phyloP scores from a whole-genome alignment of 2,888 invertebrate species.

The Adela reaumurella region DNA sequence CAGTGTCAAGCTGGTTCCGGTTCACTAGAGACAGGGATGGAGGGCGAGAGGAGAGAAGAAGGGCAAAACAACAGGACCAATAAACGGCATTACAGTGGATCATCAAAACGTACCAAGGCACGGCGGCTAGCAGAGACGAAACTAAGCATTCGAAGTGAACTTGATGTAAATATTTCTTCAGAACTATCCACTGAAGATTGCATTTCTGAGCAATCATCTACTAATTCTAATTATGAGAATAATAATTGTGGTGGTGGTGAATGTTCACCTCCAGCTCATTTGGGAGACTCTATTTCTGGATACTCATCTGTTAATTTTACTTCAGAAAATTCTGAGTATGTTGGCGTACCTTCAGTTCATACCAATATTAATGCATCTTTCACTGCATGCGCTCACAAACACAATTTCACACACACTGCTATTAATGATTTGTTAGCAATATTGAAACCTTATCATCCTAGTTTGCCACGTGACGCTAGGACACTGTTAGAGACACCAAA shows the following conservation, averaged over 20 bases:
- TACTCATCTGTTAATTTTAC: no score
- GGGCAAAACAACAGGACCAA: neutral
- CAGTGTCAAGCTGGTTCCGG: neutral
- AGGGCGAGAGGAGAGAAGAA: neutral
- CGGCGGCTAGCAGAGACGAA: no score
- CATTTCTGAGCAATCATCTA: no score
- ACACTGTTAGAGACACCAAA: slow-evolving; percentile 1
- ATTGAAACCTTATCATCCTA: neutral
- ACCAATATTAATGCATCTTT: neutral
- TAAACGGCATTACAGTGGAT: neutral
- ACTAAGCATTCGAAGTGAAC: no score
- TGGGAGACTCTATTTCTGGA: no score
- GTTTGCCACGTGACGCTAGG: neutral
- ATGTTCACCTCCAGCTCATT: neutral
- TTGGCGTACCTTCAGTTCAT: neutral
- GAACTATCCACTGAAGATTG: no score
- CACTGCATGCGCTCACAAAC: slow-evolving; percentile 2
- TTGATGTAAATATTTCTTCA: no score
- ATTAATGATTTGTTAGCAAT: neutral
- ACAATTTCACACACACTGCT: slow-evolving; percentile 2
- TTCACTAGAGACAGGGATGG: neutral
- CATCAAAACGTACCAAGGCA: no score
- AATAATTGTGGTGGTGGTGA: no score
- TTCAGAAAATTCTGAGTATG: neutral
- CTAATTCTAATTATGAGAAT: no score